Evolutionary conservation across 1,140 invertebrate species (phyloP), one percentile per base, ranked within the genome.

Genomic region (Prorops nasuta): DNA sequence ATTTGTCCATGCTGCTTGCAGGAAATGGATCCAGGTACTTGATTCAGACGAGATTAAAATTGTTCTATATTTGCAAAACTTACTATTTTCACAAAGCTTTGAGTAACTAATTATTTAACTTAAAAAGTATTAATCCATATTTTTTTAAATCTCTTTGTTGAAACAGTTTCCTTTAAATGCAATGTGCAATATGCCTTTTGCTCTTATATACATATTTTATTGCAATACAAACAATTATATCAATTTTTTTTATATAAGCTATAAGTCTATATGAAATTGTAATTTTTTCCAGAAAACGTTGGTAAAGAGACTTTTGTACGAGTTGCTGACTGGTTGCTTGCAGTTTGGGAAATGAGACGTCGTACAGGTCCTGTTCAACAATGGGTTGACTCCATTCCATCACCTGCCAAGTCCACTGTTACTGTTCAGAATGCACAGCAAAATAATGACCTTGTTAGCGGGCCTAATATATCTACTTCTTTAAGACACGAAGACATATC

Each of bases 311-410:
- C 72, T 31, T 55, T 76, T 41, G 22, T 77, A 39, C 54, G 63
- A 53, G 72, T 76, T 12, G 69, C 72, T 24, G 61, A 68, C 48
- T 78, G 74, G 76, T 39, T 78, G 16, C 65, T 67, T 28, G 60
- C 67, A 18, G 63, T 76, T 51, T 76, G 76, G 74, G 69, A 75
- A 52, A 78, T 78, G 76, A 71, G 66, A 63, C 71, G 73, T 21
- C 50, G 60, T 8, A 49, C 51, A 21, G 65, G 63, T 44, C 74
- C 71, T 18, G 70, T 79, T 49, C 78, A 79, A 54, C 74, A 77
- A 76, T 79, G 78, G 77, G 69, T 79, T 54, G 72, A 79, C 35
- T 75, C 76, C 7, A 66, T 79, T 54, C 76, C 77, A 36, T 63
- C 60, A 16, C 58, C 71, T 14, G 44, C 35, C 38, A 54, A 12